Percentiles rank a stretch among this genome's conserved stretches.
These are phyloP conservation scores for Hippopotamyrus pictus DNA, from an alignment of 2,797 vertebrate genomes.

Conservation along the genomic window DNA sequence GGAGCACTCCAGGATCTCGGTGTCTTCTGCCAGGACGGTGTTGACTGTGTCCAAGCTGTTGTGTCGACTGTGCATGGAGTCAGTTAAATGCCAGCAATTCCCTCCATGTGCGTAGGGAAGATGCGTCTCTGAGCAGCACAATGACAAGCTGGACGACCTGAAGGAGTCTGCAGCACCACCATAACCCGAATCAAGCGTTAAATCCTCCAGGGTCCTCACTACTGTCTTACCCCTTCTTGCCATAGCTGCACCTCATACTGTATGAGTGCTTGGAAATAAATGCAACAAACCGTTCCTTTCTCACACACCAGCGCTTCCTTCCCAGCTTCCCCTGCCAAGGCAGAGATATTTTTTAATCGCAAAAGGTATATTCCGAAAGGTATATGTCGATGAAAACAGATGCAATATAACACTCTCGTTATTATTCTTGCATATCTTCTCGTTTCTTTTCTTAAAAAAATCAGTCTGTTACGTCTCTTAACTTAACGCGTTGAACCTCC, in stretches of 20 bases:
- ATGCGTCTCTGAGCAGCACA: slow-evolving; percentile 71
- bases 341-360: neutral
- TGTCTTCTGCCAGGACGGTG: slow-evolving; percentile 72
- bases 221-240: slow-evolving; percentile 89
- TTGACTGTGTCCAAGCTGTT: slow-evolving; percentile 91
- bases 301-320: slow-evolving; percentile 7
- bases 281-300: slow-evolving; percentile 43
- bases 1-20: slow-evolving; percentile 65
- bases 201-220: slow-evolving; percentile 78
- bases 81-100: slow-evolving; percentile 72
- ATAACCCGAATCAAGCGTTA: slow-evolving; percentile 79
- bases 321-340: slow-evolving; percentile 23
- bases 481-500: slow-evolving; percentile 50
- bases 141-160: slow-evolving; percentile 74
- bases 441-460: slow-evolving; percentile 24
- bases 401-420: neutral
- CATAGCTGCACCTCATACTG: slow-evolving; percentile 96
- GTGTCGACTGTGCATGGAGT: slow-evolving; percentile 84
- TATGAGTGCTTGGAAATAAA: slow-evolving; percentile 49
- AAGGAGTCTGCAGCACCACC: slow-evolving; percentile 76
- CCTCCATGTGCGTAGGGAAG: slow-evolving; percentile 65
- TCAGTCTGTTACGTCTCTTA: slow-evolving; percentile 33
- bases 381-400: neutral
- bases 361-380: neutral
- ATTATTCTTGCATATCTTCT: slow-evolving; percentile 5